Base-by-base conservation (phyloP, 2,888 invertebrate genomes). In the Lottia gigantea region DNA sequence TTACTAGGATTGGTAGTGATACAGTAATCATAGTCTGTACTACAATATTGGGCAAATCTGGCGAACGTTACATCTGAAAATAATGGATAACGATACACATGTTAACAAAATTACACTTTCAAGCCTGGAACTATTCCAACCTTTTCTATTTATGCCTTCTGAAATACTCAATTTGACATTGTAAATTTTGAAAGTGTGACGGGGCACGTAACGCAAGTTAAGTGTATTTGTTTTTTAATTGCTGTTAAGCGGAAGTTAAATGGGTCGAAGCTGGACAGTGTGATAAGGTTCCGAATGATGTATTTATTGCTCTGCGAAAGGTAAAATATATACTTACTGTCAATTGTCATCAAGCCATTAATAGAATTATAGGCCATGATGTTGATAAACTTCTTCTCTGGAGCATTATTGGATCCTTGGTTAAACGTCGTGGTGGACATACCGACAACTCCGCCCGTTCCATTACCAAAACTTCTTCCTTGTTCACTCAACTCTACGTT, bases 321-420 rank as follows among this genome's bases (percentile, higher is more conserved):
- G 40, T 11, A 8, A 40, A 40, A 11, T 11, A 40, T 11, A 31
- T 23, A 72, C 76, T 75, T 67, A 82, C 83, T 76, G 40, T 49
- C 63, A 0, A 83, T n/a, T 1, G 3, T 62, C 68, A 76, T 80
- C 46, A 76, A 16, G 11, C 85, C 85, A 26, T 70, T 68, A 14
- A 87, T 79, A 1, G 86, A 69, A 45, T 80, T 74, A 70, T 86
- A 86, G 3, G 79, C 26, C 83, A 80, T 86, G 12, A 78, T 74
- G 8, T 75, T 74, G 1, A 63, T 62, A 62, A 79, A 83, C 8
- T 83, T 82, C 66, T 85, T 85, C 0, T 46, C 67, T 0, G 87
- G 87, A 0, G 83, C 82, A 0, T 62, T 71, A 71, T 87, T 87
- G 2, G 66, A 8, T 0, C 75, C 77, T 1, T 74, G 64, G 12